Conservation (phyloP, 2,888 invertebrate genomes). For the Philhelius pedissequus region DNA sequence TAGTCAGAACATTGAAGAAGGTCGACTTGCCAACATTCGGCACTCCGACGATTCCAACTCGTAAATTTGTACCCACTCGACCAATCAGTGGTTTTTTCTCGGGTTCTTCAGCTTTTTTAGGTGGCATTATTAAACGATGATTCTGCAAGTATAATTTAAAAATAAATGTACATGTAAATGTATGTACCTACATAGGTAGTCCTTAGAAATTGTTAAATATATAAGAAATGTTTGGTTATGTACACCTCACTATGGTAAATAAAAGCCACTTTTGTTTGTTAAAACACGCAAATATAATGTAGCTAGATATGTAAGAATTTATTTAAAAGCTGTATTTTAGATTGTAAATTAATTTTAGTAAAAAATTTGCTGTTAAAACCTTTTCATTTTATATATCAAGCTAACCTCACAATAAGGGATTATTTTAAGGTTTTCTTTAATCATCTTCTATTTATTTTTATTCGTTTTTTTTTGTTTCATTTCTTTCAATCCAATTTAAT, state of each 20-base stretch:
- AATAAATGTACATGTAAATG: not conserved
- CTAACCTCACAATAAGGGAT: too few species aligned
- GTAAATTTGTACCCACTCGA: conserved; percentile 95
- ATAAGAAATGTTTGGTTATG: conserved; percentile 33
- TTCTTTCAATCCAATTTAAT: not conserved
- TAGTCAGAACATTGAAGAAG: conserved; percentile 99
- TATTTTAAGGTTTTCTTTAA: too few species aligned
- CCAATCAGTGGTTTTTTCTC: conserved; percentile 95
- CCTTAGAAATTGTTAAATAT: not conserved
- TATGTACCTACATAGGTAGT: not conserved
- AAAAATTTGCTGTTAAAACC: too few species aligned
- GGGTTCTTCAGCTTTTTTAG: conserved; percentile 93
- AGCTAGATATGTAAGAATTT: too few species aligned
- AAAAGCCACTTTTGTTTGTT: not conserved
- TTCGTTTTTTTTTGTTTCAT: not conserved
- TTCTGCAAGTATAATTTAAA: conserved; percentile 12
- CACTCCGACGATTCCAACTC: conserved; percentile 94
- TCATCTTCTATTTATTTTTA: not conserved
- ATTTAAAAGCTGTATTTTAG: too few species aligned
- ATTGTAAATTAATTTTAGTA: too few species aligned
- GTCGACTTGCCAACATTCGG: conserved; percentile 99
- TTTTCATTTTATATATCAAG: too few species aligned
- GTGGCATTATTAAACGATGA: conserved; percentile 79
- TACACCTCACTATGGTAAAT: conserved; percentile 5
- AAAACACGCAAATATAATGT: not conserved